A percentile compares a stretch with the other conserved stretches of the same genome.
Evolutionary conservation across 2,888 invertebrate species (phyloP).

Genomic region (Nineta flava): DNA sequence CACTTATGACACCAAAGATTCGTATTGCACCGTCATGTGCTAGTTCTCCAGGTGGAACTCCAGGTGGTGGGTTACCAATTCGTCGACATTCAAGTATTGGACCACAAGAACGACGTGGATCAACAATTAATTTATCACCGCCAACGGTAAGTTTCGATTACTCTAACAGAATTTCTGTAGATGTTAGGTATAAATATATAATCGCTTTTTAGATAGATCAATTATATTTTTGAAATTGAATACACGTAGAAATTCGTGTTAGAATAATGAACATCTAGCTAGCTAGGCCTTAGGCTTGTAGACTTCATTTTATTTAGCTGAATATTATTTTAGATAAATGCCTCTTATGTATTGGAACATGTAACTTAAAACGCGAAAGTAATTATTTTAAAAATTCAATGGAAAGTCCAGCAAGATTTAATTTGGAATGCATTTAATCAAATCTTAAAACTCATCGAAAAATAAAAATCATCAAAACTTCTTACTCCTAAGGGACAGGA

Average conservation of each 20-base stretch:
- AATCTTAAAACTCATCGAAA: too few species aligned
- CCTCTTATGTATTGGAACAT: too few species aligned
- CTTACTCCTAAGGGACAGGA: too few species aligned
- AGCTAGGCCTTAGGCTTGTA: too few species aligned
- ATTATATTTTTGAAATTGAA: not conserved
- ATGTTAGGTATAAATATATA: not conserved
- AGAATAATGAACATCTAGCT: not conserved
- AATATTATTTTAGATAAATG: too few species aligned
- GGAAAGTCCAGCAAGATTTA: too few species aligned
- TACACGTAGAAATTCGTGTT: not conserved
- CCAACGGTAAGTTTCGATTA: conserved; percentile 58
- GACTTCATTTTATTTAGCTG: too few species aligned
- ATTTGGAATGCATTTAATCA: too few species aligned
- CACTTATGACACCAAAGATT: conserved; percentile 79
- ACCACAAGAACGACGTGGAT: conserved; percentile 73
- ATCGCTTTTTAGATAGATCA: not conserved
- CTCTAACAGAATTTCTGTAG: not conserved
- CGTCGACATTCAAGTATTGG: conserved; percentile 85
- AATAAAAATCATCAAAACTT: too few species aligned
- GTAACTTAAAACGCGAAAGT: too few species aligned
- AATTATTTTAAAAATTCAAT: too few species aligned
- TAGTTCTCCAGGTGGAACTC: conserved; percentile 57
- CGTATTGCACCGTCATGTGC: conserved; percentile 79
- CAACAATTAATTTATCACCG: conserved; percentile 71
- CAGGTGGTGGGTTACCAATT: conserved; percentile 63